Conservation (phyloP, 2,888 invertebrate species). For the Stramonita haemastoma region DNA sequence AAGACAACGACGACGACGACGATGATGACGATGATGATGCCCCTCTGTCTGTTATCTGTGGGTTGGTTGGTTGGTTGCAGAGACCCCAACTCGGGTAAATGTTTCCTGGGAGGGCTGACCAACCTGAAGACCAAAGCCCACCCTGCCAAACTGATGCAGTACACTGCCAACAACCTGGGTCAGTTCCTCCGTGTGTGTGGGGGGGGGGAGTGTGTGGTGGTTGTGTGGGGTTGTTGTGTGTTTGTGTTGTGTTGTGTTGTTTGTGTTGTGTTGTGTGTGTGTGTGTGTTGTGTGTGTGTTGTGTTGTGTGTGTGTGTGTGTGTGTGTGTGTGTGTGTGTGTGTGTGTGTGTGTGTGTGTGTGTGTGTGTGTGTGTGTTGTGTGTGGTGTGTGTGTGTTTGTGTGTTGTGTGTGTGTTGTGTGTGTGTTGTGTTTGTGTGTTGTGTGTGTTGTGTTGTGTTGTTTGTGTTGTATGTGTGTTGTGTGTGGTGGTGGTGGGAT, state of each 20-base stretch:
- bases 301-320: no score
- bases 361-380: slow-evolving; percentile 14
- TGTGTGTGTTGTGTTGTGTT: no score
- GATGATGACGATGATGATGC: no score
- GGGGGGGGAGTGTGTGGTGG: no score
- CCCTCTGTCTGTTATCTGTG: no score
- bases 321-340: slow-evolving; percentile 24
- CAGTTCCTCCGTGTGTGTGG: background rate
- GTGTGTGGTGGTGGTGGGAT: no score
- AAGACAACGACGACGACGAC: no score
- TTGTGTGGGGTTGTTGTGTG: no score
- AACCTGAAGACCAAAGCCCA: background rate
- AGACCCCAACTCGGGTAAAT: slow-evolving; percentile 7
- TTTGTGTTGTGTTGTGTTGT: no score
- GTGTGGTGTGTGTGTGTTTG: background rate
- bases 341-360: slow-evolving; percentile 26
- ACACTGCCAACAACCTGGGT: background rate
- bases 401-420: slow-evolving; percentile 16
- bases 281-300: no score
- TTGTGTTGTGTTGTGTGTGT: no score
- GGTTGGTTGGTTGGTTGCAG: background rate
- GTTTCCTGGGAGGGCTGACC: background rate
- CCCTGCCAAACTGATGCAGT: slow-evolving; percentile 27
- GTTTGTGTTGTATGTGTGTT: no score
- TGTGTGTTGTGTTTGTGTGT: slow-evolving; percentile 8